Evolutionary conservation across 2,888 invertebrate species (phyloP).

Genomic region (Oscheius myriophilus): DNA sequence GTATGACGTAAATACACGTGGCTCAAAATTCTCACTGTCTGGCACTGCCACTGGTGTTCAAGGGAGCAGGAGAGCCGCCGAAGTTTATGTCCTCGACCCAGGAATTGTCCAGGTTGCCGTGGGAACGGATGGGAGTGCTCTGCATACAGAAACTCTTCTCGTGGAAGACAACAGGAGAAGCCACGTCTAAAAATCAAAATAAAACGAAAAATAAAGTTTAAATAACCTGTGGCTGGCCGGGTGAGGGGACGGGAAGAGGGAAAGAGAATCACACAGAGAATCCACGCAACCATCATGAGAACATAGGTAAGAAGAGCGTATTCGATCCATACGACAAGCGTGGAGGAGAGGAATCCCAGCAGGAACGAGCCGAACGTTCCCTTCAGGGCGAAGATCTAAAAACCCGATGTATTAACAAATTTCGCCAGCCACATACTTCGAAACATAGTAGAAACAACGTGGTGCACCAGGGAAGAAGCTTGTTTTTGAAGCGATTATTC

Average conservation of each 20-base stretch:
- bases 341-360: neutral
- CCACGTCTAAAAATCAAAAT: neutral
- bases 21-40: neutral
- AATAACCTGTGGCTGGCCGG: neutral
- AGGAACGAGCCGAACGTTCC: neutral
- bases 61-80: conserved; percentile 11
- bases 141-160: no score
- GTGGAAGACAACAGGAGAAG: neutral
- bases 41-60: neutral
- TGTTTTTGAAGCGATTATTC: neutral
- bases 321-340: neutral
- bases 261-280: conserved; percentile 3
- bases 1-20: neutral
- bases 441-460: neutral
- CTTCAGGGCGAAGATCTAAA: neutral
- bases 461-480: conserved; percentile 5
- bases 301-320: conserved; percentile 12
- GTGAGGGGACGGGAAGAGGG: neutral
- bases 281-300: neutral
- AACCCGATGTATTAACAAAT: neutral
- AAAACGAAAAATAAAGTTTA: neutral
- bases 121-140: neutral
- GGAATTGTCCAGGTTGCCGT: conserved; percentile 12
- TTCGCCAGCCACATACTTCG: neutral
- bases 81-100: conserved; percentile 26